These are phyloP conservation scores for Periphyllus acericola DNA, from an alignment of 2,888 invertebrate species.

Conservation along the genomic window DNA sequence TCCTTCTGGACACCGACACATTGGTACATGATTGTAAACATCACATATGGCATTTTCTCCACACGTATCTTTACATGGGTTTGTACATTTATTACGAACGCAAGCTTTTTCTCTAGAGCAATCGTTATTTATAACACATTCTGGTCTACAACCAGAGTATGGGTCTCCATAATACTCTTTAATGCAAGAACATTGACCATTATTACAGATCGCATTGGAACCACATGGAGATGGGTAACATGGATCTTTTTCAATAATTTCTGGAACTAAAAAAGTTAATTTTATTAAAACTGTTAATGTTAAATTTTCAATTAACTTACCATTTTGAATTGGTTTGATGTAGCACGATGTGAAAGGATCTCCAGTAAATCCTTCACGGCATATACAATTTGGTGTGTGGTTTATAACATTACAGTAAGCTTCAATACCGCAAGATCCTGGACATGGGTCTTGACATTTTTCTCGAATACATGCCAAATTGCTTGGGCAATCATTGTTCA, in stretches of 20 bases:
- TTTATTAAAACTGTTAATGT: too few relatives aligned
- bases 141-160: conserved; percentile 78
- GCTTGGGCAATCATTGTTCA: conserved; percentile 70
- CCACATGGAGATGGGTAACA: conserved; percentile 82
- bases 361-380: conserved; percentile 67
- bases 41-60: conserved; percentile 70
- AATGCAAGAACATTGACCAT: conserved; percentile 77
- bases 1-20: conserved; percentile 78
- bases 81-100: conserved; percentile 71
- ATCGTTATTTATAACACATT: conserved; percentile 81
- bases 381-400: conserved; percentile 69
- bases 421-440: conserved; percentile 68
- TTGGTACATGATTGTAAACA: conserved; percentile 79
- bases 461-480: conserved; percentile 68
- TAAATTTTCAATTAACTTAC: conserved; percentile 63
- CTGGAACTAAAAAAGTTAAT: conserved; percentile 26
- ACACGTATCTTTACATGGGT: conserved; percentile 78
- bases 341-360: conserved; percentile 66
- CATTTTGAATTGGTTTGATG: conserved; percentile 66
- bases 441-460: conserved; percentile 68
- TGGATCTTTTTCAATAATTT: conserved; percentile 70
- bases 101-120: conserved; percentile 78
- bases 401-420: conserved; percentile 68
- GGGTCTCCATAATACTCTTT: conserved; percentile 81
- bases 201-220: conserved; percentile 70